phyloP scores from a whole-genome alignment of 1,140 invertebrate species.

The Akabosia matsudoensis region DNA sequence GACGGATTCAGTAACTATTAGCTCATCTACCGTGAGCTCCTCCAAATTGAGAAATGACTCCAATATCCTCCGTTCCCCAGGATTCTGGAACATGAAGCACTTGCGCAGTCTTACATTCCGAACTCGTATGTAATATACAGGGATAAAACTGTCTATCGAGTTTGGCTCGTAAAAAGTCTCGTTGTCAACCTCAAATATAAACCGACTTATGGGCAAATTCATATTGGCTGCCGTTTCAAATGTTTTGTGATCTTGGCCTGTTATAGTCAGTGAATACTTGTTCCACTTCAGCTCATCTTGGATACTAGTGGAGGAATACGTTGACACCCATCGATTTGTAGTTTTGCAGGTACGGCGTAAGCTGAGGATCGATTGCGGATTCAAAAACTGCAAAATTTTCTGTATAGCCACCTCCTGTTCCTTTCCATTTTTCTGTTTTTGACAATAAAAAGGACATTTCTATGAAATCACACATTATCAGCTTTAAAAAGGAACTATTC shows the following conservation, averaged over 20 bases:
- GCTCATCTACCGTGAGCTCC: neutral
- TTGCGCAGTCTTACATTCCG: neutral
- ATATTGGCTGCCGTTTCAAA: slow-evolving; percentile 6
- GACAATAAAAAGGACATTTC: no score
- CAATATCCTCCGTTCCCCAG: neutral
- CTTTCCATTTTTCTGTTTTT: no score
- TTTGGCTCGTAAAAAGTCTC: neutral
- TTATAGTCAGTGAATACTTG: neutral
- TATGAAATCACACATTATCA: no score
- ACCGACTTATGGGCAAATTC: neutral
- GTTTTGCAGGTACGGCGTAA: neutral
- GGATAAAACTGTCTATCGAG: neutral
- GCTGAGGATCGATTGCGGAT: no score
- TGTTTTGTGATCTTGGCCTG: neutral
- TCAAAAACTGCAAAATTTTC: no score
- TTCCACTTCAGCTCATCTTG: neutral
- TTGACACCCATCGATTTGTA: neutral
- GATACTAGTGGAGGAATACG: neutral
- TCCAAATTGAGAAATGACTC: neutral
- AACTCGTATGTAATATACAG: neutral
- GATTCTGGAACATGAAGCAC: slow-evolving; percentile 15
- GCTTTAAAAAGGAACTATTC: no score
- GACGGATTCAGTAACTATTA: neutral
- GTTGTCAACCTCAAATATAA: neutral
- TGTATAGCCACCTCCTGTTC: no score